Percentiles rank a stretch among this genome's conserved stretches.
These are phyloP conservation scores for Procavia capensis DNA, from an alignment of 2,113 vertebrate species.

Conservation along the genomic window DNA sequence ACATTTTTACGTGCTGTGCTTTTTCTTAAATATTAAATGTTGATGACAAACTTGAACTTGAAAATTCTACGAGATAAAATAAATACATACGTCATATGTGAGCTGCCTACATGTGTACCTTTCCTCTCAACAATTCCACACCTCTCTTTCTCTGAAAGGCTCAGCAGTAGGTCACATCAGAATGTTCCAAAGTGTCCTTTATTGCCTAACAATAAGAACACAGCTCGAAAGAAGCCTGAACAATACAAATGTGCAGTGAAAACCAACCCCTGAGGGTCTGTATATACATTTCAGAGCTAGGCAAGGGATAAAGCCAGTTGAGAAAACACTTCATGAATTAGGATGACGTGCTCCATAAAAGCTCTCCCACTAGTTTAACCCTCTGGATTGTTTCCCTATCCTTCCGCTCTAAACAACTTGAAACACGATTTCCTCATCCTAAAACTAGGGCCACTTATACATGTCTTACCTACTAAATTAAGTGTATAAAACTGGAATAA, in stretches of 20 bases:
- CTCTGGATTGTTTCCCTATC: background rate
- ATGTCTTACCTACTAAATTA: background rate
- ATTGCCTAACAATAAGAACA: background rate
- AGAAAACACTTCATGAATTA: constrained; percentile 14
- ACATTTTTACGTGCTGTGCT: background rate
- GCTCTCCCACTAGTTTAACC: background rate
- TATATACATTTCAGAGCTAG: background rate
- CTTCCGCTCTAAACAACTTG: background rate
- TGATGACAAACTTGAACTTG: constrained; percentile 8
- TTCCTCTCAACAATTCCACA: background rate
- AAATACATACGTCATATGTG: background rate
- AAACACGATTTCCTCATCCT: background rate
- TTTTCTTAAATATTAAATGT: background rate
- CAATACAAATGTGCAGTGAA: background rate
- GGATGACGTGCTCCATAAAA: background rate
- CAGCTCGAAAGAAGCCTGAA: background rate
- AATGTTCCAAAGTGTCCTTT: background rate
- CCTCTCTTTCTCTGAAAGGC: background rate
- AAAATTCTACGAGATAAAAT: background rate
- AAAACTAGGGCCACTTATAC: background rate
- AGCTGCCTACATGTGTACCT: background rate
- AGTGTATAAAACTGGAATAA: background rate
- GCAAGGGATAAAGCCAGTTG: background rate
- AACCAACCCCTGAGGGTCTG: background rate
- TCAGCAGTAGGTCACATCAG: background rate